Base-by-base conservation (phyloP, 1,140 invertebrate genomes). In the Leucophenga varia region DNA sequence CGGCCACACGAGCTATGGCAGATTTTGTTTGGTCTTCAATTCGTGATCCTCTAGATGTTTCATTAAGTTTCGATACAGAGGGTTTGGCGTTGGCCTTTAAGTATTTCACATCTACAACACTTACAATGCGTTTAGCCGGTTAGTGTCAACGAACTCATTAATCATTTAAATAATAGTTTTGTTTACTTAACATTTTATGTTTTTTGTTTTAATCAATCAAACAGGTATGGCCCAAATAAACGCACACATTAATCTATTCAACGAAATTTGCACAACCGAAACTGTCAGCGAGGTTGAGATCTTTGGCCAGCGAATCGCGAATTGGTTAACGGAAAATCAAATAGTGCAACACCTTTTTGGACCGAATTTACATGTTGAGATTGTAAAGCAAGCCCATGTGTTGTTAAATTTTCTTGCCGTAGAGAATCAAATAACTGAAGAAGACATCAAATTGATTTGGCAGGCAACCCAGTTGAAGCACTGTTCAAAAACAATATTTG, bases 271-370 rank as follows among this genome's bases (percentile, higher is more conserved):
- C 67, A 91, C 91, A 35, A 91, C 87, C 45, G 91, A 94, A 67
- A 87, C 88, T 2, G 81, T 91, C 2, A 82, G 87, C 5, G 90
- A 93, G 72, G 84, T 88, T 2, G 92, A 95, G 61, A 79, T 86
- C 30, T 84, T 93, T 41, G 91, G 91, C 1, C 87, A 90, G 48
- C 84, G 87, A 47, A 80, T 97, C 40, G 90, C 89, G 1, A 82
- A 88, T 46, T 97, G 93, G 93, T 76, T 97, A 5, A 87, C 91
- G 0, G 85, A 87, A 37, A 91, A 94, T 72, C 90, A 93, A 70
- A 93, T 97, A 40, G 90, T 97, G 56, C 88, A 93, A 61, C 92
- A 96, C 69, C 86, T 97, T 30, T 97, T 96, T 80, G 93, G 93
- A 28, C 94, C 93, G 35, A 97, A 97, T 81, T 79, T 96, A 43